These are phyloP conservation scores for Latrodectus geometricus DNA, from an alignment of 1,140 invertebrate species.

Conservation along the genomic window DNA sequence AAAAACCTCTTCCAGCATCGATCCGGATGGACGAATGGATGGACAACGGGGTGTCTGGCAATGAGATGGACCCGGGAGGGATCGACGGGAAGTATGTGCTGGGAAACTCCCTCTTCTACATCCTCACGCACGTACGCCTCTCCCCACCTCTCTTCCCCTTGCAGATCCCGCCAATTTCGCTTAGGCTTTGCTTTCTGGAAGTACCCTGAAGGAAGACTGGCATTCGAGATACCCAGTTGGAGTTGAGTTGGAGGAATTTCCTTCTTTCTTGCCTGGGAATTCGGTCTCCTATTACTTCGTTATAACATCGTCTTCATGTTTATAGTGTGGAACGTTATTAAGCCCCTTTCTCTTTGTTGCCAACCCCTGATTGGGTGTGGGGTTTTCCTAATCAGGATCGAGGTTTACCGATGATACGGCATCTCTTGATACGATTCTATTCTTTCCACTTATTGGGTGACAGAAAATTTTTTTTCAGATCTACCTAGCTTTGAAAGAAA, in stretches of 20 bases:
- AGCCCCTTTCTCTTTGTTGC: too few species aligned
- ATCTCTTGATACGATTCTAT: too few species aligned
- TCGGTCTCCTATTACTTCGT: too few species aligned
- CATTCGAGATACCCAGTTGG: neutral
- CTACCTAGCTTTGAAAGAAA: too few species aligned
- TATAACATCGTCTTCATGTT: too few species aligned
- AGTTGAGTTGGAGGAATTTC: neutral
- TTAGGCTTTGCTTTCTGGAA: neutral
- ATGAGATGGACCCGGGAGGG: constrained; percentile 31
- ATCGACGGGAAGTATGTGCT: neutral
- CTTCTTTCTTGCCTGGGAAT: too few species aligned
- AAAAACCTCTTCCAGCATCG: constrained; percentile 11
- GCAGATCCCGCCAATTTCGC: neutral
- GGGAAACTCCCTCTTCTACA: neutral
- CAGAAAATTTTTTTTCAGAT: too few species aligned
- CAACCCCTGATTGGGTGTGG: too few species aligned
- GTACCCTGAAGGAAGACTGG: neutral
- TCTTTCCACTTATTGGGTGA: too few species aligned
- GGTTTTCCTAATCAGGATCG: too few species aligned
- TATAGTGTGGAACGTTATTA: too few species aligned
- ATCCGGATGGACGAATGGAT: constrained; percentile 34
- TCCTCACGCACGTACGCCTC: neutral
- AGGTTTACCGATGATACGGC: too few species aligned
- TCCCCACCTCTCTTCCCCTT: neutral
- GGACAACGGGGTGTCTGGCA: constrained; percentile 13